A percentile compares a stretch with the other conserved stretches of the same genome.
phyloP scores from a whole-genome alignment of 2,113 vertebrate genomes.

The Theristicus caerulescens region DNA sequence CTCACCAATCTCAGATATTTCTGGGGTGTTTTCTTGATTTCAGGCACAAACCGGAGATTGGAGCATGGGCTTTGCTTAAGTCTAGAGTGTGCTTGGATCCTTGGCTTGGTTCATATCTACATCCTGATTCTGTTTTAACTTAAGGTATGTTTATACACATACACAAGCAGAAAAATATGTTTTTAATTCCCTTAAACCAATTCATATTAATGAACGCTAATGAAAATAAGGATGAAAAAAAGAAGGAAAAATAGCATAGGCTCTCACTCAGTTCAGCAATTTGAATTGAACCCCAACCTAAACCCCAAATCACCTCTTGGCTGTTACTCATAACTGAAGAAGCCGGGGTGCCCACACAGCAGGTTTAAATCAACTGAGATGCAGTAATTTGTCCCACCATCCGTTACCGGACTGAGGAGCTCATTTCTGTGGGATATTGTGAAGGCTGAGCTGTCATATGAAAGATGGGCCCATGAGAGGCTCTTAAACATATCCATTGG shows the following conservation, averaged over 20 bases:
- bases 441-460: background rate
- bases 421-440: background rate
- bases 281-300: background rate
- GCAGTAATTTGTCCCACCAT: background rate
- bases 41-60: background rate
- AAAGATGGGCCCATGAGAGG: background rate
- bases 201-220: background rate
- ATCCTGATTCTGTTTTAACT: background rate
- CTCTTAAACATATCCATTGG: background rate
- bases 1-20: background rate
- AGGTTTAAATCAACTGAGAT: background rate
- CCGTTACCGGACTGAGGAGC: background rate
- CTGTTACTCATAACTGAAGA: background rate
- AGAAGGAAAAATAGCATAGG: background rate
- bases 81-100: background rate
- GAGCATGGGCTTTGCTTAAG: background rate
- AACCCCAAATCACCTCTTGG: background rate
- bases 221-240: background rate
- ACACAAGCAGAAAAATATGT: background rate
- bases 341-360: background rate
- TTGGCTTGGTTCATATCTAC: background rate
- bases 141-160: background rate
- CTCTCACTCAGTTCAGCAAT: background rate
- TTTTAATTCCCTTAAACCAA: background rate
- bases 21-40: background rate